Conservation (phyloP, 53 echinoderm and acorn worm genomes). For the Henricia sp. region DNA sequence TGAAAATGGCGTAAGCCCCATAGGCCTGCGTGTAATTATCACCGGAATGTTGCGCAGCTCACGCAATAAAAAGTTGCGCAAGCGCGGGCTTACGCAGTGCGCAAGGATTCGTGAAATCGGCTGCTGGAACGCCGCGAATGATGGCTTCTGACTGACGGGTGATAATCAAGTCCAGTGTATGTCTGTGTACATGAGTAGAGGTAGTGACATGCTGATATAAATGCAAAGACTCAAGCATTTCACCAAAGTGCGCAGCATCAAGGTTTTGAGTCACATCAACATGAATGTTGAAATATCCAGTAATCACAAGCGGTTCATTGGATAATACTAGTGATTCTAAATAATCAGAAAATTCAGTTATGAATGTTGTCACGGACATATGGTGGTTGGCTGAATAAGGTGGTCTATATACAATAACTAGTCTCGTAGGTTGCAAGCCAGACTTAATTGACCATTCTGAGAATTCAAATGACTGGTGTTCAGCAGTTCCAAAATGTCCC, state of each 20-base stretch:
- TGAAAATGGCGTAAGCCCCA: too few species aligned
- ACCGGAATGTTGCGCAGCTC: too few species aligned
- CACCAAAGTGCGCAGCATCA: conserved; percentile 5
- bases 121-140: not conserved
- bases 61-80: too few species aligned
- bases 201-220: conserved; percentile 19
- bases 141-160: not conserved
- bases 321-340: not conserved
- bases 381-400: not conserved
- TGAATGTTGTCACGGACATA: not conserved
- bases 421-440: too few species aligned
- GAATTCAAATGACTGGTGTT: conserved; percentile 3
- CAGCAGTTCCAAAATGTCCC: not conserved
- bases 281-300: conserved; percentile 28
- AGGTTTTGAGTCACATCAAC: not conserved
- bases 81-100: too few species aligned
- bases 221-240: conserved; percentile 11
- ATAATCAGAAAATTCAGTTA: conserved; percentile 36
- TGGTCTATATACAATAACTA: conserved; percentile 2
- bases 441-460: conserved; percentile 11
- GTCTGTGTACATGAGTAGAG: conserved; percentile 11
- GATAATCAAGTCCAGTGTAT: conserved; percentile 17
- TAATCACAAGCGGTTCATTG: conserved; percentile 20
- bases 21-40: too few species aligned
- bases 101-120: too few species aligned